Base-by-base conservation (phyloP, 1,140 invertebrate species). In the Eurosta solidaginis region DNA sequence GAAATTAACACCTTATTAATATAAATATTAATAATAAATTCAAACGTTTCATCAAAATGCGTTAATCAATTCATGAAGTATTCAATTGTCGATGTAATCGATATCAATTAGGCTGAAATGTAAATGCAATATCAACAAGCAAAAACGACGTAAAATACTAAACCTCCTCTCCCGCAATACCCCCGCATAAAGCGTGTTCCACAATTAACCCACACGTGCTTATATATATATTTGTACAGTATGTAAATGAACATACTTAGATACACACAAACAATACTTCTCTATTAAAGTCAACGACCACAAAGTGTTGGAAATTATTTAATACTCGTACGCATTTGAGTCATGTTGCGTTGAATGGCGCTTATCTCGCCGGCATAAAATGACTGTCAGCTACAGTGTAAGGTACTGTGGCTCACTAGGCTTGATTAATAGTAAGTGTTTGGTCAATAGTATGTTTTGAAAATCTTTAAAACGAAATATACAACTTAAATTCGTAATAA, bases 31-130 rank as follows among this genome's bases (percentile, higher is more conserved):
- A 20, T 40, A 68, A 33, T 42, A 14, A 20, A 20, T 33, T 68
- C 36, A 42, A 68, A 40, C 33, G 40, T 68, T 68, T 68, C n/a
- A 68, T 68, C 33, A 68, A 40, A 68, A 40, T 20, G 14, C 33
- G 59, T 68, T 68, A 68, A 68, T 68, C 59, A 68, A 68, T 68
- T 68, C 59, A 68, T 68, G 33, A 68, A 36, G 59, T 68, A 68
- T 68, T 68, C 59, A 68, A 68, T 68, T 68, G 33, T 33, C 59
- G 27, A 29, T 68, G 33, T 68, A 36, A 68, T 68, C 59, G 59
- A 68, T 68, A 68, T 68, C 27, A 68, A 68, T 68, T 68, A 68
- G 27, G 40, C 27, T 54, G 50, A 25, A 54, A 54, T 25, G n/a
- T 42, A 68, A 68, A n/a, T 68, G 59, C 12, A 40, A 40, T 68